Evolutionary conservation across 1,140 invertebrate species (phyloP), one percentile per base, ranked within the genome.

Genomic region (Drosophila asahinai): DNA sequence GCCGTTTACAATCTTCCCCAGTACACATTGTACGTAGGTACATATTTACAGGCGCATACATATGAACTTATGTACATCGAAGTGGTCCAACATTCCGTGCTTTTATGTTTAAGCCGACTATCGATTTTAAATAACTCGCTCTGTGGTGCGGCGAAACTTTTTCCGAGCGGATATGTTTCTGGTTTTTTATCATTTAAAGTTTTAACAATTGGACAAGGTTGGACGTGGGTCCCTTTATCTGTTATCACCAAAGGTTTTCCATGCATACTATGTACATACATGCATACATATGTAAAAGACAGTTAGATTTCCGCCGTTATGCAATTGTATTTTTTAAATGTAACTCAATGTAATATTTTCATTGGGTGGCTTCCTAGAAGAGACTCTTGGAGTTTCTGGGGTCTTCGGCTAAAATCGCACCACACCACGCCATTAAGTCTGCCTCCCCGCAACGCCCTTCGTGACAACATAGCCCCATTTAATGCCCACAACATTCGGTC

Each of bases 21-120:
- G 63, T 45, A n/a, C 36, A 38, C 45, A 62, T 22, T 62, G 65
- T 61, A 15, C 27, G 49, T 67, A 67, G 27, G 63, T 71, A 71
- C 22, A 43, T 68, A 52, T 52, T 55, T 68, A 68, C 49, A 47
- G 40, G 49, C 43, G 40, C 67, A 71, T 68, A 71, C 67, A 55
- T 30, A 71, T 38, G 14, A 68, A 71, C 63, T 68, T 68, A 71
- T 71, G 67, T 71, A 71, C 67, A 71, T 68, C 63, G 49, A 33
- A 55, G 63, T 71, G 67, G 49, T 71, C 49, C 49, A 67, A 67
- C 61, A 70, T 66, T 70, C 64, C 63, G 63, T 45, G 63, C 47
- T 55, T 48, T 30, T 71, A 55, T 71, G 49, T 71, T 71, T 55
- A 71, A 68, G 67, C 67, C 67, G 67, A 71, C 64, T 71, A 71